Base-by-base conservation (phyloP, 2,888 invertebrate genomes). In the Eurois occulta region DNA sequence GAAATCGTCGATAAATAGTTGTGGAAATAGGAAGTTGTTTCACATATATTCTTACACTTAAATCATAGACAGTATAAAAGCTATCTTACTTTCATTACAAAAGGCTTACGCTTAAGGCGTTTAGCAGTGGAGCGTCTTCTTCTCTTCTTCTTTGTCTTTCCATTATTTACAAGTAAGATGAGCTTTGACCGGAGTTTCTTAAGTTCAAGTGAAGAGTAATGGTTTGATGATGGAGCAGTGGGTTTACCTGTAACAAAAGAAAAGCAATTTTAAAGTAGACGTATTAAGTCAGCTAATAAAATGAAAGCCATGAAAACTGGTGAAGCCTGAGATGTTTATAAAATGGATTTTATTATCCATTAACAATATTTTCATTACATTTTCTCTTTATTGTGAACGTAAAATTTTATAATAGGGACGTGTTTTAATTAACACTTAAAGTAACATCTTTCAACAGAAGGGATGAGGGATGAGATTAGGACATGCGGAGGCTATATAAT, bases 191-290 rank as follows among this genome's bases (percentile, higher is more conserved):
- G 41, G n/a, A n/a, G n/a, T 16, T n/a, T 65, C 38, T n/a, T 3
- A 65, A n/a, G 3, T 65, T 0, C 4, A 8, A 24, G 41, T 24
- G 1, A 16, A 35, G 32, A 18, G 16, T 10, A 1, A 32, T 5
- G 2, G 2, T 6, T 8, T 16, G 28, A 35, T 41, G 18, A 48
- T 16, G 35, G 38, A 38, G n/a, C 21, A 8, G n/a, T 52, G 18
- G 65, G 6, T 41, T 83, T 83, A 83, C 83, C 83, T 83, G 83
- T 41, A 82, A 83, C 72, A 85, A 83, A 73, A 70, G 68, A 60
- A 67, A 70, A 43, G 1, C 41, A 38, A n/a, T 46, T 10, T 58
- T 81, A 67, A 41, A 67, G n/a, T 38, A 52, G 48, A 11, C 28
- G 80, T 62, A 71, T 64, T 52, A 60, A 52, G 46, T 58, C 58